These are phyloP conservation scores for Pelecanoides urinatrix DNA, from an alignment of 2,113 vertebrate species.

Conservation along the genomic window DNA sequence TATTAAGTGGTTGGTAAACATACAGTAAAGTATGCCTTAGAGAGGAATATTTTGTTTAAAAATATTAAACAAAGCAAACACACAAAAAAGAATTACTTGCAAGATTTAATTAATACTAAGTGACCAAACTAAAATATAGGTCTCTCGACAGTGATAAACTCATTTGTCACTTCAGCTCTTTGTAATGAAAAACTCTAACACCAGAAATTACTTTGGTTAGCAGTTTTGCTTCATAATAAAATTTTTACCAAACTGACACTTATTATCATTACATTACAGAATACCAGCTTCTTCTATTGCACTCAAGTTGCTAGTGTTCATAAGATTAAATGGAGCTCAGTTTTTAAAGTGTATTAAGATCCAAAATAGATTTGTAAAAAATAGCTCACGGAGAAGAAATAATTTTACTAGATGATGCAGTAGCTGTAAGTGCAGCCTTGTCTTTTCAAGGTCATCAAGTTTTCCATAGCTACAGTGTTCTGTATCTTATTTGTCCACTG, in stretches of 20 bases:
- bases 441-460: conserved; percentile 13
- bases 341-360: background rate
- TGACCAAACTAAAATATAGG: conserved; percentile 24
- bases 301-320: conserved; percentile 2
- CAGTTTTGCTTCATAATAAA: background rate
- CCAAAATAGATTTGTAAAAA: background rate
- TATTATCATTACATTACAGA: conserved; percentile 63
- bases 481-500: background rate
- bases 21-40: background rate
- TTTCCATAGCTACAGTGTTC: background rate
- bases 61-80: background rate
- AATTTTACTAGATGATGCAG: background rate
- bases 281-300: conserved; percentile 10
- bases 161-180: background rate
- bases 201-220: conserved; percentile 27
- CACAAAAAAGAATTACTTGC: background rate
- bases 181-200: background rate
- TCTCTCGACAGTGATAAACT: background rate
- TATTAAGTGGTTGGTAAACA: background rate
- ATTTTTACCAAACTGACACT: conserved; percentile 47
- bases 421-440: background rate
- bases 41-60: conserved; percentile 12
- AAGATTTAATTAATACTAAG: conserved; percentile 45
- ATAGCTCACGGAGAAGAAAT: conserved; percentile 7
- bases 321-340: background rate